Percentiles rank a stretch among this genome's conserved stretches.
phyloP scores from a whole-genome alignment of 2,797 vertebrate species.

The Poeciliopsis presidionis region DNA sequence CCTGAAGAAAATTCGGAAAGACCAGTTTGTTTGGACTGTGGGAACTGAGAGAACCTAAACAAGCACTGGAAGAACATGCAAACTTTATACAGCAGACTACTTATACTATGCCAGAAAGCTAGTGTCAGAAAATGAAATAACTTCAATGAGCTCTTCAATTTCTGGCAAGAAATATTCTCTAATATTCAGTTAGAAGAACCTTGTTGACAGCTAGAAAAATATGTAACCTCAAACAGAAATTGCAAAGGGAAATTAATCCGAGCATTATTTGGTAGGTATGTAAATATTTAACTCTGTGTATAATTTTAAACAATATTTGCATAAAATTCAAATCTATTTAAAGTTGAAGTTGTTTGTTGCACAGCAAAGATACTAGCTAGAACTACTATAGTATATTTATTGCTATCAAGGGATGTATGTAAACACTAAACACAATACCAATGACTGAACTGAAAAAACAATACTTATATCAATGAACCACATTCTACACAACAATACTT shows the following conservation, averaged over 20 bases:
- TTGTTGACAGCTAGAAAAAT: background rate
- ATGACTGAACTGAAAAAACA: background rate
- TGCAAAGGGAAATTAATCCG: background rate
- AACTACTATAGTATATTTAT: background rate
- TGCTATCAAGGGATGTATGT: background rate
- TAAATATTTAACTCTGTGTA: background rate
- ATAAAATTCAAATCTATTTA: background rate
- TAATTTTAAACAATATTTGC: background rate
- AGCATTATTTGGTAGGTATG: background rate
- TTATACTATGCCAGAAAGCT: background rate
- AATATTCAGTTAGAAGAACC: background rate
- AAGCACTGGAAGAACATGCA: no score
- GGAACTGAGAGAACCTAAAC: no score
- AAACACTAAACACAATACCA: background rate
- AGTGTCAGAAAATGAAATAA: background rate
- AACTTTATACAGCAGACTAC: no score
- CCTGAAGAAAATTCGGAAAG: no score
- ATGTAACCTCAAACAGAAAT: background rate
- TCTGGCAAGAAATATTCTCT: background rate
- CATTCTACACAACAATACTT: background rate
- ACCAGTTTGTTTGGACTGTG: no score
- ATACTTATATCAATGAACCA: background rate
- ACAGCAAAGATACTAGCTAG: background rate
- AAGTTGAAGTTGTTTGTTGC: background rate
- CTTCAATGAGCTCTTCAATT: background rate